These are phyloP conservation scores for Pelagia noctiluca DNA, from an alignment of 30 jellyfish, hydroid and myxozoan species.

Conservation along the genomic window DNA sequence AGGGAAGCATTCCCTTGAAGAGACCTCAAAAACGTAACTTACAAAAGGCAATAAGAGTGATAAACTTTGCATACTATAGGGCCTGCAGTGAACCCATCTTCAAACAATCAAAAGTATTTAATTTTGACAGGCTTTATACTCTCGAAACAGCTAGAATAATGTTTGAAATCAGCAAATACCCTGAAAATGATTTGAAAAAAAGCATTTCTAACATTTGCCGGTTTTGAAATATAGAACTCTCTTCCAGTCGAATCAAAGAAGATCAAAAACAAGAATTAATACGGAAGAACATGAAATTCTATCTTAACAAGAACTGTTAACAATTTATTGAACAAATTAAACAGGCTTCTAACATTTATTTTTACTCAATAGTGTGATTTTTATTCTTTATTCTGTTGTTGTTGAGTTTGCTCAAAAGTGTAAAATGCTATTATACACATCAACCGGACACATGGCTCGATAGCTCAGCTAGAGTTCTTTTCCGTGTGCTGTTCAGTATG, in stretches of 20 bases:
- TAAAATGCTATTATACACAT: neutral
- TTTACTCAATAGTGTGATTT: neutral
- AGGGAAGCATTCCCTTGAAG: no score
- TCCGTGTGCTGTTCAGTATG: no score
- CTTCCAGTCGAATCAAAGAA: neutral
- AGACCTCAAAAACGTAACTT: constrained; percentile 2
- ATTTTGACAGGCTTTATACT: neutral
- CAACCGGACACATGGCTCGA: constrained; percentile 1
- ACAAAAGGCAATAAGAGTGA: neutral
- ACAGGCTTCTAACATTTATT: neutral
- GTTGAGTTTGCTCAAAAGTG: neutral
- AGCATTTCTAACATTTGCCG: neutral
- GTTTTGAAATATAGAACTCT: neutral
- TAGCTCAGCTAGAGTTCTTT: no score
- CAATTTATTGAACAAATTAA: neutral
- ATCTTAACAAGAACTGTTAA: neutral
- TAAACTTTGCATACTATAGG: neutral
- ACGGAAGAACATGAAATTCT: neutral
- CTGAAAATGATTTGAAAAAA: neutral
- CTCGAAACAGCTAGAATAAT: neutral
- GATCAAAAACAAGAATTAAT: neutral
- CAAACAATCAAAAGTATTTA: neutral
- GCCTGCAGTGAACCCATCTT: neutral
- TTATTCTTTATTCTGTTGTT: neutral
- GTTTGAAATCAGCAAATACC: neutral